A percentile compares a stretch with the other conserved stretches of the same genome.
These are phyloP conservation scores for Glyptemys insculpta DNA, from an alignment of 2,797 vertebrate species.

Conservation along the genomic window DNA sequence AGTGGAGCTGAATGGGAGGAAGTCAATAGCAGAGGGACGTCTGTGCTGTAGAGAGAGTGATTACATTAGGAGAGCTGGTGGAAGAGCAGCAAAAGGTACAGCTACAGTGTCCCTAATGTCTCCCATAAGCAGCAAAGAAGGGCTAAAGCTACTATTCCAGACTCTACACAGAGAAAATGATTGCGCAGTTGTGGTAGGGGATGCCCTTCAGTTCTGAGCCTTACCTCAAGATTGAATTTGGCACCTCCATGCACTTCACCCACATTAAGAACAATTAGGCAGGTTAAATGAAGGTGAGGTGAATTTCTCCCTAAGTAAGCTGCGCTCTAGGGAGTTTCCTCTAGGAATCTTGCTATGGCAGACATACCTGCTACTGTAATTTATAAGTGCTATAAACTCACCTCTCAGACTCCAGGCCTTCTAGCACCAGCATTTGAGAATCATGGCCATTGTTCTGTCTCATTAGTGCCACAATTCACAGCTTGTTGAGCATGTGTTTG, in stretches of 20 bases:
- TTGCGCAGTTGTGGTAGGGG: background rate
- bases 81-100: background rate
- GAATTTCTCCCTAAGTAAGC: background rate
- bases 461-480: background rate
- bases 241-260: rapidly evolving
- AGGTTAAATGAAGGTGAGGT: background rate
- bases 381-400: background rate
- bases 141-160: rapidly evolving
- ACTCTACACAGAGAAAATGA: background rate
- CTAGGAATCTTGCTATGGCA: background rate
- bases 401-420: background rate
- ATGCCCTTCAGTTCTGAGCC: background rate
- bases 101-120: background rate
- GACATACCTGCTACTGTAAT: background rate
- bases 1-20: constrained; percentile 6
- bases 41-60: background rate
- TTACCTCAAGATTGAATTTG: background rate
- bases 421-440: background rate
- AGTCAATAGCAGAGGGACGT: constrained; percentile 47
- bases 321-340: background rate
- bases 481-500: background rate
- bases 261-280: background rate
- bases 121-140: background rate
- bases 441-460: background rate
- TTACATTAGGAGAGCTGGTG: background rate